These are phyloP conservation scores for Gibbula magus DNA, from an alignment of 2,888 invertebrate species.

Conservation along the genomic window DNA sequence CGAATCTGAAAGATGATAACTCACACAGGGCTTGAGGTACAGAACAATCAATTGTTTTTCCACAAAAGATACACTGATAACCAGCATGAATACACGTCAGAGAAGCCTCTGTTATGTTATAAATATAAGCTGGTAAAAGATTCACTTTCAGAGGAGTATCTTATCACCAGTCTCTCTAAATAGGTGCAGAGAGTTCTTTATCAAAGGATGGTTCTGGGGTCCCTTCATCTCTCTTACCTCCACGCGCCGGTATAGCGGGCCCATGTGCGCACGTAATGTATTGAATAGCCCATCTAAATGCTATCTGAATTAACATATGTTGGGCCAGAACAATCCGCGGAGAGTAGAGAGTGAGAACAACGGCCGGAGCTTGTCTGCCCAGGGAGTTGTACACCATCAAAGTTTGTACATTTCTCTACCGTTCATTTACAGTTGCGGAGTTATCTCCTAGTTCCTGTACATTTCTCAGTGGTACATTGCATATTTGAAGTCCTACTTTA, in stretches of 20 bases:
- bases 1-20: too few relatives aligned
- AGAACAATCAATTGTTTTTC: too few relatives aligned
- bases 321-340: neutral
- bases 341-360: too few relatives aligned
- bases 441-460: too few relatives aligned
- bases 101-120: too few relatives aligned
- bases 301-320: constrained; percentile 1
- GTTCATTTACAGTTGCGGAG: neutral
- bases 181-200: neutral
- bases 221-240: neutral
- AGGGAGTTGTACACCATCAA: neutral
- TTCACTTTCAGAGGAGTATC: neutral
- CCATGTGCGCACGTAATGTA: neutral
- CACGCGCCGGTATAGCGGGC: neutral
- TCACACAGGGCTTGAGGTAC: too few relatives aligned
- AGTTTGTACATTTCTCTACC: neutral
- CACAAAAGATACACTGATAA: too few relatives aligned
- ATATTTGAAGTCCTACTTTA: neutral
- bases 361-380: neutral
- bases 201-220: neutral
- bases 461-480: neutral
- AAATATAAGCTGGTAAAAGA: too few relatives aligned
- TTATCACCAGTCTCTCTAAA: neutral
- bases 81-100: too few relatives aligned
- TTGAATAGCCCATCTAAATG: neutral